Conservation (phyloP, 2,797 vertebrate species). For the Peromyscus aztecus region DNA sequence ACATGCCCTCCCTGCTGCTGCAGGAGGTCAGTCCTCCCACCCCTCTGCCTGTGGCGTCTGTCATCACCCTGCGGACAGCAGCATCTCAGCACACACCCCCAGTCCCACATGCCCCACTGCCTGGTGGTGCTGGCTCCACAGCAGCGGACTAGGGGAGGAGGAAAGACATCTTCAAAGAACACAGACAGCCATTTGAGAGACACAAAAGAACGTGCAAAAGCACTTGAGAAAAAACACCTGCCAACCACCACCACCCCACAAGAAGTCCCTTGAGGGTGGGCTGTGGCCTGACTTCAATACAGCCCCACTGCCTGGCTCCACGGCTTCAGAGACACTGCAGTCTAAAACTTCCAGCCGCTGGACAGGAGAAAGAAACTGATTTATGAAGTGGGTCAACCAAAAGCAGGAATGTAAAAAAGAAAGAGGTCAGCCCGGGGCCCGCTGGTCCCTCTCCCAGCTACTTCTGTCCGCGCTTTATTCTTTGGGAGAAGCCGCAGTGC, state of each 20-base stretch:
- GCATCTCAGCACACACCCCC: conserved; percentile 53
- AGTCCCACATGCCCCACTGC: conserved; percentile 35
- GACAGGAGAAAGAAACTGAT: conserved; percentile 29
- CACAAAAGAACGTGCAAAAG: conserved; percentile 14
- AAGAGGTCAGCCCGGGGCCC: conserved; percentile 48
- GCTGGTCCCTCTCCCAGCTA: not conserved
- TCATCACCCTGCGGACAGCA: conserved; percentile 17
- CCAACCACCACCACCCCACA: conserved; percentile 45
- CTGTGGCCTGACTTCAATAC: not conserved
- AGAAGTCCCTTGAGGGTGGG: conserved; percentile 2
- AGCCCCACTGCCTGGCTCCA: not conserved
- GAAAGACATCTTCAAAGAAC: conserved; percentile 58
- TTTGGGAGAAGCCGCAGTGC: conserved; percentile 48
- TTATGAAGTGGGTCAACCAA: conserved; percentile 61
- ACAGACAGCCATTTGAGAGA: conserved; percentile 14
- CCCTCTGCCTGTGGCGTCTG: conserved; percentile 38
- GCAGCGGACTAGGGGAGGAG: not conserved
- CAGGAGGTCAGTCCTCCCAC: conserved; percentile 36
- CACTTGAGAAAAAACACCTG: not conserved
- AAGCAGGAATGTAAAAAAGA: conserved; percentile 19
- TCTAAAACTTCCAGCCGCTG: conserved; percentile 39
- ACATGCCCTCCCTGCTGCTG: not conserved
- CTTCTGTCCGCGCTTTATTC: not conserved
- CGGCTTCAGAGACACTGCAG: conserved; percentile 18
- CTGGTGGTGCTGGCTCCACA: conserved; percentile 25